Percentiles rank a stretch among this genome's conserved stretches.
These are phyloP conservation scores for Oscheius onirici DNA, from an alignment of 2,888 invertebrate genomes.

Conservation along the genomic window DNA sequence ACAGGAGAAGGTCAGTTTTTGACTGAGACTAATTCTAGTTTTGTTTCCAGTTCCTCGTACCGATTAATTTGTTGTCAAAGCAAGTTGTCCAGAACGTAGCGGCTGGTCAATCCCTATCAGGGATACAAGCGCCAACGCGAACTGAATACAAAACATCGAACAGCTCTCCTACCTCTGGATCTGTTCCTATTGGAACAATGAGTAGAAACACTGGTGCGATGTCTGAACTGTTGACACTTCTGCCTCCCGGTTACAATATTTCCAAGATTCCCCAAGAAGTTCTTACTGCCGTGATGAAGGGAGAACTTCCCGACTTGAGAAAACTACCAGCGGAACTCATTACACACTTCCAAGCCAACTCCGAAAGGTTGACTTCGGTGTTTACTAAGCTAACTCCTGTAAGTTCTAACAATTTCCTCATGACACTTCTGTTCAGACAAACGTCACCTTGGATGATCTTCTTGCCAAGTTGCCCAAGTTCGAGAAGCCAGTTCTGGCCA, in stretches of 20 bases:
- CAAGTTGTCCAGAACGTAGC: conserved; percentile 55
- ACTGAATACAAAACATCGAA: conserved; percentile 49
- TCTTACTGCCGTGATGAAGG: conserved; percentile 57
- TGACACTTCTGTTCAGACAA: conserved; percentile 36
- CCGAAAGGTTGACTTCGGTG: conserved; percentile 54
- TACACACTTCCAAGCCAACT: conserved; percentile 62
- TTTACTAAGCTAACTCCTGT: conserved; percentile 42
- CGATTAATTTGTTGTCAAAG: conserved; percentile 56
- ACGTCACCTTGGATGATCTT: conserved; percentile 65
- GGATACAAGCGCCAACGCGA: conserved; percentile 50
- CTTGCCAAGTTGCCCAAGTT: conserved; percentile 66
- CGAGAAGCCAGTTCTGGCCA: conserved; percentile 58
- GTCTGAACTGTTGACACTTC: conserved; percentile 45
- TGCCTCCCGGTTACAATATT: conserved; percentile 58
- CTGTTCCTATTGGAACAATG: neutral
- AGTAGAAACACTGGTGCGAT: neutral
- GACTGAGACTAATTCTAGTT: neutral
- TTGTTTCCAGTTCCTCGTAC: conserved; percentile 45
- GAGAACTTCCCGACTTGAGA: conserved; percentile 67
- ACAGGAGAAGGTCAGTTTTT: neutral
- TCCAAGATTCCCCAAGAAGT: conserved; percentile 55
- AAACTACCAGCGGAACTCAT: conserved; percentile 65
- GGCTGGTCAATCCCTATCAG: conserved; percentile 57
- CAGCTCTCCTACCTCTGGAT: neutral
- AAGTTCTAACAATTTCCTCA: neutral